Evolutionary conservation across 2,888 invertebrate species (phyloP).

Genomic region (Netelia melanura): DNA sequence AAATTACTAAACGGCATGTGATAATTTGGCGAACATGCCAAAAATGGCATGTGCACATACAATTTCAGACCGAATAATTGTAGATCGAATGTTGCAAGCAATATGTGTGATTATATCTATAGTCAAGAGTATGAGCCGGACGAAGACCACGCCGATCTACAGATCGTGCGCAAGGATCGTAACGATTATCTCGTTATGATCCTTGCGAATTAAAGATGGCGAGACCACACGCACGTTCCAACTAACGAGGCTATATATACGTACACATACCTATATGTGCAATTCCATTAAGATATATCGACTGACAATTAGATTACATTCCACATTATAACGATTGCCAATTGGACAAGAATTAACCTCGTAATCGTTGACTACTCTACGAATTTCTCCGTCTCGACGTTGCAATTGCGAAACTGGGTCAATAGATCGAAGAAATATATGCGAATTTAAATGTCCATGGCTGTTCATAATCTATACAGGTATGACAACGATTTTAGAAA

Average conservation of each 20-base stretch:
- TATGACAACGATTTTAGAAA: background rate
- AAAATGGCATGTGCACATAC: background rate
- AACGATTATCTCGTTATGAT: conserved; percentile 1
- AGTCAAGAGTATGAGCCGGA: background rate
- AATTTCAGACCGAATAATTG: background rate
- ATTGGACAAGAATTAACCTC: conserved; percentile 64
- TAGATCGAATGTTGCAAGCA: background rate
- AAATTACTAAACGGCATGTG: background rate
- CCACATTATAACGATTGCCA: conserved; percentile 31
- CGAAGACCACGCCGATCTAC: background rate
- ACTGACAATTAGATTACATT: conserved; percentile 39
- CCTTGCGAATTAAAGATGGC: conserved; percentile 6
- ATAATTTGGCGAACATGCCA: background rate
- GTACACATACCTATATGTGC: background rate
- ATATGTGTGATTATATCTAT: background rate
- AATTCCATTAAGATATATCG: background rate
- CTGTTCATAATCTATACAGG: background rate
- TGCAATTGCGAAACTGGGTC: conserved; percentile 62
- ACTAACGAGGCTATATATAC: background rate
- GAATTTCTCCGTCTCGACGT: background rate
- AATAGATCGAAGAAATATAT: conserved; percentile 30
- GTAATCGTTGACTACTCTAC: conserved; percentile 16
- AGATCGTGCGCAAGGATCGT: background rate
- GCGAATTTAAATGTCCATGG: background rate
- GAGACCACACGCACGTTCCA: background rate